Conservation (phyloP, 2,888 invertebrate genomes). For the Lasioglossum marginatum region DNA sequence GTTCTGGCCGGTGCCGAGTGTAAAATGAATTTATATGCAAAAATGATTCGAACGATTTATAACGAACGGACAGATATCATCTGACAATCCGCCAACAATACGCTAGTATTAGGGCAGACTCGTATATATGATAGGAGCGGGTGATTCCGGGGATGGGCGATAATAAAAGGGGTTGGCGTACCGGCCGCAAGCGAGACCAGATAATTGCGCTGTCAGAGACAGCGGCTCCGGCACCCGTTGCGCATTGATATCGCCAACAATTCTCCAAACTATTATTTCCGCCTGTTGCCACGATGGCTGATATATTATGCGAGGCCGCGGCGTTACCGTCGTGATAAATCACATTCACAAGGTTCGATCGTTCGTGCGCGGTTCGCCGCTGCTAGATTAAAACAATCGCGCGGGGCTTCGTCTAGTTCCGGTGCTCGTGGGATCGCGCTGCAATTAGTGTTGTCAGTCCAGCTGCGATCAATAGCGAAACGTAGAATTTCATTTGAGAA, state of each 20-base stretch:
- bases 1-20: background rate
- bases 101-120: conserved; percentile 63
- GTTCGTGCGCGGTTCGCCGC: background rate
- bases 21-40: conserved; percentile 20
- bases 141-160: conserved; percentile 58
- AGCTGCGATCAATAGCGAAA: background rate
- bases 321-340: conserved; percentile 48
- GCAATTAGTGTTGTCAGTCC: background rate
- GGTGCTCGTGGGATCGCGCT: background rate
- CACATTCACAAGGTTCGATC: conserved; percentile 52
- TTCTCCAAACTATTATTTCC: conserved; percentile 67
- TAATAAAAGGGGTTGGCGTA: conserved; percentile 69
- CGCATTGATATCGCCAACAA: conserved; percentile 68
- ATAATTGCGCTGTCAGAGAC: conserved; percentile 82
- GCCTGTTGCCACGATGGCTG: conserved; percentile 48
- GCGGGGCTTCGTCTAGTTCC: background rate
- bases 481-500: background rate
- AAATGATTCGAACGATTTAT: conserved; percentile 27
- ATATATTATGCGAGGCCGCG: conserved; percentile 49
- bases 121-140: conserved; percentile 49
- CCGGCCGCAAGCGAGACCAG: conserved; percentile 77
- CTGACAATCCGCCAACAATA: conserved; percentile 67
- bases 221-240: conserved; percentile 68
- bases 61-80: conserved; percentile 67
- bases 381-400: conserved; percentile 19